Base-by-base conservation (phyloP, 2,888 invertebrate genomes). In the Archips xylosteana region DNA sequence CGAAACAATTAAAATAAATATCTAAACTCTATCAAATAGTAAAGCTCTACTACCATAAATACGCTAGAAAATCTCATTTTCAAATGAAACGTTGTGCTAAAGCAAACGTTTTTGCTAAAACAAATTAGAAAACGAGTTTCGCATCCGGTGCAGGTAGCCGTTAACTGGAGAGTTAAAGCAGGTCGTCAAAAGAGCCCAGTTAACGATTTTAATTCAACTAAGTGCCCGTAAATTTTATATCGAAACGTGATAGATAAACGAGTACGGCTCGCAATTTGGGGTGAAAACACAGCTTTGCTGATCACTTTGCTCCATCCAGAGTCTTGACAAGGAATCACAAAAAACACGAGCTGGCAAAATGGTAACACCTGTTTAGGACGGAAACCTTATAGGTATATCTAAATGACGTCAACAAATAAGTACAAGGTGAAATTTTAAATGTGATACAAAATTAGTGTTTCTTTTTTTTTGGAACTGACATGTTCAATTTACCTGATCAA, bases 211-310 rank as follows among this genome's bases (percentile, higher is more conserved):
- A 70, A 74, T 74, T 74, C 70, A 54, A 57, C 66, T 70, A 74
- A 74, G 70, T 74, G 70, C 70, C 70, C 61, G 64, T 74, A 74
- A 74, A 74, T 69, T 74, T 74, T 69, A 70, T 66, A 74, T 62
- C n/a, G 34, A 61, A 65, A 70, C 61, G 66, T 71, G 70, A 59
- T 62, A 71, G 68, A 63, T 68, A 68, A 63, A 63, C 45, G 61
- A 47, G 70, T 54, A 23, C 23, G 23, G 8, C 42, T 45, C 45
- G 42, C 61, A 51, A 70, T 15, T 59, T 59, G 62, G 42, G 36
- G 12, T 59, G 59, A 64, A 59, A 47, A 64, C 49, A 64, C 64
- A 64, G 59, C 39, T 64, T 65, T 47, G 57, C 32, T 57, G 10
- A 57, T 57, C 57, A 57, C 57, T 57, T 32, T 10, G 32, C 32